These are phyloP conservation scores for Coelopa pilipes DNA, from an alignment of 2,888 invertebrate species.

Conservation along the genomic window DNA sequence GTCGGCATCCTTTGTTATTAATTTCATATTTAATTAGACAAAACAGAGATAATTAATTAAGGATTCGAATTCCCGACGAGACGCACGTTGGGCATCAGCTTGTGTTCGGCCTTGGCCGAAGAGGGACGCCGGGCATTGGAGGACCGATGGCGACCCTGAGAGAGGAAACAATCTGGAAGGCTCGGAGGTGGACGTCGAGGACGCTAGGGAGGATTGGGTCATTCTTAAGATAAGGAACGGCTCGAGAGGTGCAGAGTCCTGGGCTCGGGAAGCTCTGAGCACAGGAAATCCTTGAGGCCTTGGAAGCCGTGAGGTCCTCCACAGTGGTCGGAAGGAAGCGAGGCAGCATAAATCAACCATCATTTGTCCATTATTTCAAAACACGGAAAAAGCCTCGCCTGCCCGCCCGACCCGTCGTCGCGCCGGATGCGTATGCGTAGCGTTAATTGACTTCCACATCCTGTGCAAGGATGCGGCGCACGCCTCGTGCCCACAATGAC, in stretches of 20 bases:
- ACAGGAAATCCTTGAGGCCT: too few relatives aligned
- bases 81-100: background rate
- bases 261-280: too few relatives aligned
- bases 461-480: slow-evolving; percentile 24
- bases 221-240: too few relatives aligned
- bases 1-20: slow-evolving; percentile 6
- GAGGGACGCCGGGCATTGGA: too few relatives aligned
- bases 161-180: too few relatives aligned
- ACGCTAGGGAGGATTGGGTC: too few relatives aligned
- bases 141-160: too few relatives aligned
- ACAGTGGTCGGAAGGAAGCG: background rate
- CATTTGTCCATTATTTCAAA: slow-evolving; percentile 24
- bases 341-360: slow-evolving; percentile 24
- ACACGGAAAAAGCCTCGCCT: background rate
- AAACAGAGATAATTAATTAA: slow-evolving; percentile 26
- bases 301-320: too few relatives aligned
- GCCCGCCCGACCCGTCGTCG: too few relatives aligned
- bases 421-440: slow-evolving; percentile 27
- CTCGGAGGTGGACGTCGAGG: too few relatives aligned
- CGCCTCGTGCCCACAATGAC: slow-evolving; percentile 8
- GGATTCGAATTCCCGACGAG: slow-evolving; percentile 16
- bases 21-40: slow-evolving; percentile 22
- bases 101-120: too few relatives aligned
- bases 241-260: too few relatives aligned
- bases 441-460: slow-evolving; percentile 27